Base-by-base conservation (phyloP, 2,113 vertebrate species). In the Hippolais icterina region DNA sequence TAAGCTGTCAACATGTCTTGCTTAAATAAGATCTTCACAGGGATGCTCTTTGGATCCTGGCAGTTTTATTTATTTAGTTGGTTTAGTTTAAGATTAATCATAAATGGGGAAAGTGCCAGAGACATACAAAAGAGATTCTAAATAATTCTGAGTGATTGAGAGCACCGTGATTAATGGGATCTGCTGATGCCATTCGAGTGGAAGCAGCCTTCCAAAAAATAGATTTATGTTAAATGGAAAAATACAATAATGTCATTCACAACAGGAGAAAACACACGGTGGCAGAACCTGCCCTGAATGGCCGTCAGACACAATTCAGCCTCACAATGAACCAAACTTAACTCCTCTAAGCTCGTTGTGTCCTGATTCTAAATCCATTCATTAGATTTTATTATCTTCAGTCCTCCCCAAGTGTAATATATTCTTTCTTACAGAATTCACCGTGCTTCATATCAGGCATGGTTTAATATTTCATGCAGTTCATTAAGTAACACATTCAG, bases 61-160 rank as follows among this genome's bases (percentile, higher is more conserved):
- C 80, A 78, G 41, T 41, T 91, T 93, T 96, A 86, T 94, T 97
- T 93, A 87, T 94, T 94, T 96, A 86, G 87, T 91, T 89, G 59
- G 63, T 94, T 94, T 93, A 83, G 75, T 70, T 96, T 94, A 88
- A 96, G 92, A 96, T 95, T 97, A 96, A 96, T 94, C 93, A 96
- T 93, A 95, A 92, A 89, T 75, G 69, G 56, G 61, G 88, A 81
- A 95, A 87, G 83, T 90, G 85, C 76, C 83, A 93, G 79, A 92
- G 80, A 70, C 71, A 71, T 31, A 88, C 87, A 95, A 95, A 95
- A 94, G 94, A 90, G 68, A 77, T 87, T 93, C 83, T 97, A 96
- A 96, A 95, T 95, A 96, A 96, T 96, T 96, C 92, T 90, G 90
- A 95, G 89, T 96, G 96, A 97, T 96, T 94, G 96, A 96, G 92